phyloP scores from a whole-genome alignment of 2,797 vertebrate species.

The Gambelia wislizenii region DNA sequence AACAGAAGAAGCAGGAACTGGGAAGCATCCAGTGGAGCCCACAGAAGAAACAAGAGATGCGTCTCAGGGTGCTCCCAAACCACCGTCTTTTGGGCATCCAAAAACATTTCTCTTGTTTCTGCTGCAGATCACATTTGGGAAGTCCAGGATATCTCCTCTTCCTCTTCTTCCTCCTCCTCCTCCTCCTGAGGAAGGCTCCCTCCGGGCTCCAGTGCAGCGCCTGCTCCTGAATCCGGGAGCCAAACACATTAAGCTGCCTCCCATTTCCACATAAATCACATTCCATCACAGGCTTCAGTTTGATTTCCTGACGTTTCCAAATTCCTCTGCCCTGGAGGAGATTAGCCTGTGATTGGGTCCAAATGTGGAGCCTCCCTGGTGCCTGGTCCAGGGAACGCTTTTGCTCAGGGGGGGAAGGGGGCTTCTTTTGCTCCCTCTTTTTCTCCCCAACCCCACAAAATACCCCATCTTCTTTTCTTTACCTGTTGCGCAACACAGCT shows the following conservation, averaged over 20 bases:
- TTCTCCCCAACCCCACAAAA: not conserved
- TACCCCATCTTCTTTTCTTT: not conserved
- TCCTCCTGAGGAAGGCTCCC: conserved; percentile 57
- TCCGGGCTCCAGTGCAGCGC: conserved; percentile 52
- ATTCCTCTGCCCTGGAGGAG: conserved; percentile 72
- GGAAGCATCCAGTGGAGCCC: too few species aligned
- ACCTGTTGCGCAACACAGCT: conserved; percentile 9
- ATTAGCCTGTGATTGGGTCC: conserved; percentile 69
- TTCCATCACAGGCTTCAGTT: conserved; percentile 76
- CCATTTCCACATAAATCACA: conserved; percentile 74
- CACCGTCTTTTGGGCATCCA: too few species aligned
- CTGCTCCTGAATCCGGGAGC: conserved; percentile 61
- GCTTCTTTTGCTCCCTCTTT: not conserved
- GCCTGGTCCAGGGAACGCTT: not conserved
- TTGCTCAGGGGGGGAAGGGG: not conserved
- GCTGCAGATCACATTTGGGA: too few species aligned
- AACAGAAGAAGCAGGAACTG: conserved; percentile 15
- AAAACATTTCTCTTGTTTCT: too few species aligned
- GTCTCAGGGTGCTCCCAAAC: too few species aligned
- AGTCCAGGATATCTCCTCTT: too few species aligned
- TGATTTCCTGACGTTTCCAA: conserved; percentile 74
- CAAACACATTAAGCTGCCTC: conserved; percentile 68
- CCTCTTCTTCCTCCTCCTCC: not conserved
- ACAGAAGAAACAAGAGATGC: too few species aligned
- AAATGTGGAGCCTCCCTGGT: conserved; percentile 15